phyloP scores from a whole-genome alignment of 1,140 invertebrate species.

The Bradynema listronoti region DNA sequence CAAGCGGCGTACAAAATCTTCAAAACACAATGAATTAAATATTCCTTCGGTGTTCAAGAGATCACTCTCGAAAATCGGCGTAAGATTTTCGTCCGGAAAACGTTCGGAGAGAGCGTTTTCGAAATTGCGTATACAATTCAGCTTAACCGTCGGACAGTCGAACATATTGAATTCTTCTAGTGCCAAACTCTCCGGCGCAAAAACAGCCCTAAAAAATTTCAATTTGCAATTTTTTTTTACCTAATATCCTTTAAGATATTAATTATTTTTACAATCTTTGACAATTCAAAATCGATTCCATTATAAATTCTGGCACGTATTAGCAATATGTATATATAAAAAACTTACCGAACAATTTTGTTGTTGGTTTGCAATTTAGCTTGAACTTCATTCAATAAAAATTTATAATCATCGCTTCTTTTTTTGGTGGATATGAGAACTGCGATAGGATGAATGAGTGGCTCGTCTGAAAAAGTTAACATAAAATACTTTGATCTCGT shows the following conservation, averaged over 20 bases:
- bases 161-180: no score
- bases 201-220: no score
- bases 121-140: conserved; percentile 3
- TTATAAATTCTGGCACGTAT: no score
- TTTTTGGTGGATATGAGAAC: conserved; percentile 13
- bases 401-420: conserved; percentile 1
- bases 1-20: conserved; percentile 17
- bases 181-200: no score
- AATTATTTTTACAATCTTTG: no score
- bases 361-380: background rate
- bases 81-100: conserved; percentile 7
- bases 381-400: conserved; percentile 2
- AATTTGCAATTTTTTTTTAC: no score
- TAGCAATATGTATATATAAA: background rate
- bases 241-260: no score
- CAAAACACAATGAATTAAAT: conserved; percentile 21
- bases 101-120: background rate
- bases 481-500: background rate
- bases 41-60: conserved; percentile 20
- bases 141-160: conserved; percentile 1
- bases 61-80: conserved; percentile 14
- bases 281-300: no score
- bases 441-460: conserved; percentile 21
- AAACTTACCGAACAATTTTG: conserved; percentile 15
- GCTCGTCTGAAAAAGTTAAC: background rate